Evolutionary conservation across 1,140 invertebrate species (phyloP), one percentile per base, ranked within the genome.

Genomic region (Heliconius nattereri): DNA sequence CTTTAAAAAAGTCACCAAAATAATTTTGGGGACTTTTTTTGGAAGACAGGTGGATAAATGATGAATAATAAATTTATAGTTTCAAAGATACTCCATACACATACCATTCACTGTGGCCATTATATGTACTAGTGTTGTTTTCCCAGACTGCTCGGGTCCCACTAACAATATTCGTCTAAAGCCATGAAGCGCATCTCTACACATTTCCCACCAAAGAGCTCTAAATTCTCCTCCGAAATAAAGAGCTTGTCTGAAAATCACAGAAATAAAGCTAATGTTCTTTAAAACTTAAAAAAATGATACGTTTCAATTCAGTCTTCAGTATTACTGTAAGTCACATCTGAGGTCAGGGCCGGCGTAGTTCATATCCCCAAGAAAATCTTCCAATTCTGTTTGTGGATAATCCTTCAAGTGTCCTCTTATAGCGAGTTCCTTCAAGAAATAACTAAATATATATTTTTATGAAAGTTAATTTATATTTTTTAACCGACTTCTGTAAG

Each of bases 291-390:
- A 83, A 6, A 60, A n/a, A 49, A 57, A 9, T 75, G 7, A 75
- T 85, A 23, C 32, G 2, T 49, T 26, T 52, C 5, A 13, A 40
- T 13, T 16, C 49, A 52, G 49, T 52, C 13, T 52, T 20, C 2
- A 52, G 20, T 71, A 23, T 79, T 82, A 91, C 90, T 60, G 60
- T n/a, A 86, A 80, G 5, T 78, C 37, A 71, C 86, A 88, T 37
- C 88, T 86, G 9, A 89, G 52, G 70, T 87, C 86, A 60, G 91
- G 88, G 8, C 90, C 91, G 32, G 81, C 86, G 70, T 85, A 91
- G 78, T 91, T 91, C 11, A 84, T 81, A 71, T 92, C 90, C 11
- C 90, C 91, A 2, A 86, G 79, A 76, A 89, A 92, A n/a, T 91
- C 84, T 77, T 86, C 72, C 1, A 91, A 81, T 66, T 85, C 83